Conservation (phyloP, 2,113 vertebrate genomes). For the Cervus canadensis region DNA sequence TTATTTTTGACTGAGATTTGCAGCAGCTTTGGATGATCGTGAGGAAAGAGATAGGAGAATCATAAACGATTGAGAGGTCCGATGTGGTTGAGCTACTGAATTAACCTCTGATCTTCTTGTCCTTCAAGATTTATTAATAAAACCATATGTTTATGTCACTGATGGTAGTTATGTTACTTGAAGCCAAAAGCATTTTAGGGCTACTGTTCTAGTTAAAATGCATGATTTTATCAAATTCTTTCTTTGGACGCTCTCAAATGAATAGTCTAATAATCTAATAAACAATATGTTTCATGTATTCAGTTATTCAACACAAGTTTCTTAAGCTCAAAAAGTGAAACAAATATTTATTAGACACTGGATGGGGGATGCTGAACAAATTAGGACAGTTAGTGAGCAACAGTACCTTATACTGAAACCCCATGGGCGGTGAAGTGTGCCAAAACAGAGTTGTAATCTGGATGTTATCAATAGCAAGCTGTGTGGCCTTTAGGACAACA, state of each 20-base stretch:
- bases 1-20: not conserved
- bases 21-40: not conserved
- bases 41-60: not conserved
- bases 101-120: constrained; percentile 4
- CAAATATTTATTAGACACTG: not conserved
- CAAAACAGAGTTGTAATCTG: not conserved
- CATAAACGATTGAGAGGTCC: not conserved
- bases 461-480: not conserved
- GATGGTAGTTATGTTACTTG: not conserved
- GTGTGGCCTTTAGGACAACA: not conserved
- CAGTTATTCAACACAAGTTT: not conserved
- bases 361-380: not conserved
- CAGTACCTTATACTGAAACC: not conserved
- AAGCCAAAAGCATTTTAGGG: not conserved
- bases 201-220: not conserved
- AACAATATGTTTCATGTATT: not conserved
- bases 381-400: not conserved
- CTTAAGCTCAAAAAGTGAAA: not conserved
- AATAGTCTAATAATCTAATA: not conserved
- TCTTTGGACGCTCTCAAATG: not conserved
- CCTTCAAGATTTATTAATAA: constrained; percentile 9
- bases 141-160: not conserved
- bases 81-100: not conserved
- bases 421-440: not conserved
- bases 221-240: not conserved